Evolutionary conservation across 2,113 vertebrate genomes (phyloP), one percentile per base, ranked within the genome.

Genomic region (Nansenia antarctica): DNA sequence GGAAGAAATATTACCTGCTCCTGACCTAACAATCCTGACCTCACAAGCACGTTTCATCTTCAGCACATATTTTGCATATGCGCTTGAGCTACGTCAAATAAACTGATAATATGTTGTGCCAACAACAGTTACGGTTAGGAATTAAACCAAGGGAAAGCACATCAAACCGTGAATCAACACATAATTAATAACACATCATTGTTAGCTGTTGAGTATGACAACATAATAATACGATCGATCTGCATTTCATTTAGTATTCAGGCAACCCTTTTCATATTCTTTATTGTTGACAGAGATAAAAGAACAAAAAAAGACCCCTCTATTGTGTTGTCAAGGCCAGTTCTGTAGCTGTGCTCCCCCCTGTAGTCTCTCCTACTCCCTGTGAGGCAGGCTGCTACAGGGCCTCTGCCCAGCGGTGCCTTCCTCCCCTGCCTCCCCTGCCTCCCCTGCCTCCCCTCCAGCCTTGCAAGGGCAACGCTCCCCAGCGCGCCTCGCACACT

Each of bases 361-460:
- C 39, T 42, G 39, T 42, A 1, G 39, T 42, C 18, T 55, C 5
- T 55, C 53, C 53, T 14, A 24, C 9, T 24, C 53, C 53, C 24
- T 55, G 9, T 22, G 53, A 42, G 14, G 39, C 12, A 42, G 15
- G 9, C 20, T 52, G 49, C n/a, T 22, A 22, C 15, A n/a, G 20
- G 4, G n/a, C 20, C n/a, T 52, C 49, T 52, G 20, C n/a, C 49
- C 11, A 5, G 35, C 35, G 5, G 35, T 37, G 35, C 9, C 8
- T 18, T 20, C 9, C 18, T 18, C 49, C 42, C 5, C 8, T 53
- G 20, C 49, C 12, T 45, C 29, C 53, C 24, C 14, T 30, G 39
- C 22, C 35, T 70, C 60, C 27, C 57, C 59, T 69, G 59, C 22
- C 65, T 8, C 0, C 63, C 76, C 70, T 73, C 31, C 42, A 73